A percentile compares a stretch with the other conserved stretches of the same genome.
These are phyloP conservation scores for Abrostola tripartita DNA, from an alignment of 2,888 invertebrate genomes.

Conservation along the genomic window DNA sequence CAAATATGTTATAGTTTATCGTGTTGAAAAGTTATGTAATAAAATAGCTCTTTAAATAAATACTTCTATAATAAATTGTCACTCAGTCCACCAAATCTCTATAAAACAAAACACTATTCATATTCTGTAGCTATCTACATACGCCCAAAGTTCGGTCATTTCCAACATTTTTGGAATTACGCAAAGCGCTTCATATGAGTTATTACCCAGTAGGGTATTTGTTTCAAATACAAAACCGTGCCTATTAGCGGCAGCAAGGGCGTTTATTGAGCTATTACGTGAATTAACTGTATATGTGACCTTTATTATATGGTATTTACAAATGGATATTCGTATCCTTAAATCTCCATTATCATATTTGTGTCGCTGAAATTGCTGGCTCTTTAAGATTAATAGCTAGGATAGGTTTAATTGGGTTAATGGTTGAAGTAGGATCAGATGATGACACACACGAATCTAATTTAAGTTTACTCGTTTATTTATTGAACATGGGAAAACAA, in stretches of 20 bases:
- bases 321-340: slow-evolving; percentile 50
- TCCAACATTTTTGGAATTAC: slow-evolving; percentile 62
- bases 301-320: slow-evolving; percentile 50
- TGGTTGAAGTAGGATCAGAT: slow-evolving; percentile 29
- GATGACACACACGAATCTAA: slow-evolving; percentile 13
- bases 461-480: slow-evolving; percentile 5
- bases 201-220: slow-evolving; percentile 63
- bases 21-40: too few relatives aligned
- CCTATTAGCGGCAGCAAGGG: slow-evolving; percentile 59
- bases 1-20: too few relatives aligned
- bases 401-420: slow-evolving; percentile 40
- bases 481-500: too few relatives aligned
- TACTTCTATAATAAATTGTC: too few relatives aligned
- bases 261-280: slow-evolving; percentile 66
- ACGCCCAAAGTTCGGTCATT: slow-evolving; percentile 60
- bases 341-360: slow-evolving; percentile 53
- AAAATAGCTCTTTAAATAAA: too few relatives aligned
- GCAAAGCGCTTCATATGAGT: slow-evolving; percentile 58
- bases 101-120: slow-evolving; percentile 31
- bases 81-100: too few relatives aligned
- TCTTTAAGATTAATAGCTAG: slow-evolving; percentile 42
- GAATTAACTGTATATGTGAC: slow-evolving; percentile 64
- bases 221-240: slow-evolving; percentile 62
- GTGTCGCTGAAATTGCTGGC: slow-evolving; percentile 36
- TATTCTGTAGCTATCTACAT: slow-evolving; percentile 8